Evolutionary conservation across 2,113 vertebrate species (phyloP).

Genomic region (Nymphicus hollandicus): DNA sequence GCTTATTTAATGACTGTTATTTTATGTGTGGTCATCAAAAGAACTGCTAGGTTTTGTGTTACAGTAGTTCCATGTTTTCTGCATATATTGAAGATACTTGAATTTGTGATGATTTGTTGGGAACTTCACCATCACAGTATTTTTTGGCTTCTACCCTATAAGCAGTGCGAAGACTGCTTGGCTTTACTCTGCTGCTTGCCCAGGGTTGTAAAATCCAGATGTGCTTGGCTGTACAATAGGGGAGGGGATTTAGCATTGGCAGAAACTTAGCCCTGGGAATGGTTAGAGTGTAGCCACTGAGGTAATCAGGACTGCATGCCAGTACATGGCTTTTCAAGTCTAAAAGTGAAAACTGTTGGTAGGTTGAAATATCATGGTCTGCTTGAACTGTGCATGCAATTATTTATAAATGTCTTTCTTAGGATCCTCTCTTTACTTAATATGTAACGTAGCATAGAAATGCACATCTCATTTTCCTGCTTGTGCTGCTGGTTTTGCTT

Average conservation of each 20-base stretch:
- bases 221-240: background rate
- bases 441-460: background rate
- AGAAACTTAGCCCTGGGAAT: background rate
- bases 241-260: background rate
- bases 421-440: background rate
- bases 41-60: background rate
- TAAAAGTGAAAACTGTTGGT: background rate
- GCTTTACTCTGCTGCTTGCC: background rate
- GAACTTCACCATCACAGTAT: rapidly evolving
- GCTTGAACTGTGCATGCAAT: background rate
- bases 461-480: background rate
- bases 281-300: rapidly evolving
- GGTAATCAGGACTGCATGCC: background rate
- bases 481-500: background rate
- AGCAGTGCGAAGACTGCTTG: background rate
- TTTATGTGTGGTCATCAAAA: background rate
- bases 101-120: background rate
- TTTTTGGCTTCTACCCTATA: background rate
- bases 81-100: background rate
- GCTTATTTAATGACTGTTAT: background rate
- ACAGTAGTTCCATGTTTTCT: rapidly evolving
- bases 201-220: background rate
- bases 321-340: rapidly evolving
- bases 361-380: background rate
- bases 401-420: background rate